Percentiles rank a stretch among this genome's conserved stretches.
Conservation (phyloP, 2,113 vertebrate species). For the Forbesichthys agassizii region DNA sequence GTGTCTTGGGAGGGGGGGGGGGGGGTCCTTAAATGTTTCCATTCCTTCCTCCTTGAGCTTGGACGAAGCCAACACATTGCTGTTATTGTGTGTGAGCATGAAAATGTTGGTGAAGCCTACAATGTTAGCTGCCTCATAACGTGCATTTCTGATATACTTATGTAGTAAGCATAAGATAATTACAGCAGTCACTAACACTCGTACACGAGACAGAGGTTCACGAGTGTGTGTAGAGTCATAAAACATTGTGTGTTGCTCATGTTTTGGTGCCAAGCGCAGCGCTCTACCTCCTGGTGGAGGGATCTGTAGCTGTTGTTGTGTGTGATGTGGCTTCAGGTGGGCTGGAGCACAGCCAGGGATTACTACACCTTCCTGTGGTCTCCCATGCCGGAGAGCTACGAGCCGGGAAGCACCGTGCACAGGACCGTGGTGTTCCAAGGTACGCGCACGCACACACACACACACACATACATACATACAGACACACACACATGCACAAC, state of each 20-base stretch:
- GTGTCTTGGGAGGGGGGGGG: constrained; percentile 12
- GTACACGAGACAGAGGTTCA: no score
- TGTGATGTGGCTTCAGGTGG: constrained; percentile 80
- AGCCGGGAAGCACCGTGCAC: constrained; percentile 87
- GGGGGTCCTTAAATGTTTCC: constrained; percentile 49
- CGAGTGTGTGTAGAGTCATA: no score
- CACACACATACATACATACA: constrained; percentile 9
- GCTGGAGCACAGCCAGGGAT: constrained; percentile 97
- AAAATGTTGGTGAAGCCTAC: no score
- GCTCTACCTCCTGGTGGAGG: neutral
- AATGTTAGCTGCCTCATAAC: no score
- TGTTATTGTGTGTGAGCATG: neutral
- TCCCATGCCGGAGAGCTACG: constrained; percentile 90
- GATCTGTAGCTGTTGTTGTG: neutral
- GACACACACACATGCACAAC: constrained; percentile 11
- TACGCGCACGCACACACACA: constrained; percentile 57
- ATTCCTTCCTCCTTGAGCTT: constrained; percentile 24
- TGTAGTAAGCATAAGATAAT: no score
- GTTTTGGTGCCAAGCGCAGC: neutral
- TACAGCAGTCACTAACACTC: no score
- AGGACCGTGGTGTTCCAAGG: constrained; percentile 94
- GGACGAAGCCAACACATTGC: neutral
- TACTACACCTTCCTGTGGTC: constrained; percentile 99
- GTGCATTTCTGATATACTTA: no score
- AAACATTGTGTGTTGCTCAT: neutral